phyloP scores from a whole-genome alignment of 2,888 invertebrate species.

The Parthenolecanium corni region DNA sequence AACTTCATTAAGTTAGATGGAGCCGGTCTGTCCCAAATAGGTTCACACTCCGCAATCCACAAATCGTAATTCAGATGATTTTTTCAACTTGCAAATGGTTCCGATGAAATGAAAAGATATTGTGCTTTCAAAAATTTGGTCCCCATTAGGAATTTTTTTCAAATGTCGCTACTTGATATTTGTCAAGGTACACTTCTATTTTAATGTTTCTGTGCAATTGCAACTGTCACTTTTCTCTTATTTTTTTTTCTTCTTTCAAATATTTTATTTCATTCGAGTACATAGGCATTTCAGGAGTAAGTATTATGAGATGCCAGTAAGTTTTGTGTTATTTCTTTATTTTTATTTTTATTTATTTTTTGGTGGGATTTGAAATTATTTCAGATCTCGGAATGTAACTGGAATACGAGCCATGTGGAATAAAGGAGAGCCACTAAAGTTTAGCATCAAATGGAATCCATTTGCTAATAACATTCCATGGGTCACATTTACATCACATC shows the following conservation, averaged over 20 bases:
- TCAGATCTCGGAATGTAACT: constrained; percentile 56
- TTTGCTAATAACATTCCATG: constrained; percentile 67
- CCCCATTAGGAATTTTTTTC: too few relatives aligned
- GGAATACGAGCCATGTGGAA: constrained; percentile 72
- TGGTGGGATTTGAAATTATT: background rate
- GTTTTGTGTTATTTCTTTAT: background rate
- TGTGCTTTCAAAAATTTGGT: too few relatives aligned
- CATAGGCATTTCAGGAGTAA: background rate
- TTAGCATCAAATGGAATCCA: constrained; percentile 73
- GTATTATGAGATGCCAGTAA: background rate
- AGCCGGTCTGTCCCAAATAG: too few relatives aligned
- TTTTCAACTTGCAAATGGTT: too few relatives aligned
- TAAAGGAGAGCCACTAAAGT: constrained; percentile 53
- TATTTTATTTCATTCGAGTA: background rate
- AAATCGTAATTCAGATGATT: too few relatives aligned
- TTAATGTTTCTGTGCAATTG: background rate
- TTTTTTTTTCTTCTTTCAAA: background rate
- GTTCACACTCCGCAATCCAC: too few relatives aligned
- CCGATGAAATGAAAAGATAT: too few relatives aligned
- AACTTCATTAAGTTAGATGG: too few relatives aligned
- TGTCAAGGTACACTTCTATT: background rate
- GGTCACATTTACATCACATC: constrained; percentile 68
- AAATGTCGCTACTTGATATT: too few relatives aligned
- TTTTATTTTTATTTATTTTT: too few relatives aligned
- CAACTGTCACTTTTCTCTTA: background rate